Percentiles rank a stretch among this genome's conserved stretches.
Conservation (phyloP, 92 coral and sea anemone genomes). For the Parazoanthus swiftii region DNA sequence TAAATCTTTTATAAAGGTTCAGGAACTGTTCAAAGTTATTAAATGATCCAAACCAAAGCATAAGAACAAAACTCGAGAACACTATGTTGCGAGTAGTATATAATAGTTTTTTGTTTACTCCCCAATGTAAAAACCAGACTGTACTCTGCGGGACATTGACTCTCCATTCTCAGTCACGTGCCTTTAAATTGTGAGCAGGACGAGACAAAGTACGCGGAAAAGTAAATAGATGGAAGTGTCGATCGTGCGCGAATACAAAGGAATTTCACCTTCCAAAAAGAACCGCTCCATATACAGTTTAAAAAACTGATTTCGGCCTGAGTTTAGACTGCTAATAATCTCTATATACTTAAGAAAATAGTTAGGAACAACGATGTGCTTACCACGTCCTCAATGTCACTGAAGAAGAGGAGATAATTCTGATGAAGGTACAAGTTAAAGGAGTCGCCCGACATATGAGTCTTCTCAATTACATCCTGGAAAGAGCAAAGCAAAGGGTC, state of each 20-base stretch:
- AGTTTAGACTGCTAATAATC: background rate
- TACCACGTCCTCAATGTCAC: slow-evolving; percentile 86
- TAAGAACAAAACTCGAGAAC: too few relatives aligned
- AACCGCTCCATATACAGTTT: background rate
- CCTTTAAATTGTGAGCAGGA: too few relatives aligned
- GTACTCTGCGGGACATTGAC: too few relatives aligned
- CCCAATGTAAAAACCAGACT: too few relatives aligned
- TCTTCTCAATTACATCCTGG: slow-evolving; percentile 80
- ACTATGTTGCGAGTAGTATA: too few relatives aligned
- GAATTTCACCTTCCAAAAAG: background rate
- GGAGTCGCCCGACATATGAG: slow-evolving; percentile 82
- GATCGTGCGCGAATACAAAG: background rate
- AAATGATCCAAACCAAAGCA: too few relatives aligned
- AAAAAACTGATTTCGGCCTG: background rate
- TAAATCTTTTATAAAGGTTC: too few relatives aligned
- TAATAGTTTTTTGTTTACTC: too few relatives aligned
- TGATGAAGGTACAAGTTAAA: slow-evolving; percentile 89
- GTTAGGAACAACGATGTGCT: slow-evolving; percentile 20
- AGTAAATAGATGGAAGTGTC: background rate
- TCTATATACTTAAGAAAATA: background rate
- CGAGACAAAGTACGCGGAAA: background rate
- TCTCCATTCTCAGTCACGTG: too few relatives aligned
- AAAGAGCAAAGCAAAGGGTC: background rate
- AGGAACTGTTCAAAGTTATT: too few relatives aligned
- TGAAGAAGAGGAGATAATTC: slow-evolving; percentile 87